These are phyloP conservation scores for Andrena flavipes DNA, from an alignment of 2,888 invertebrate genomes.

Conservation along the genomic window DNA sequence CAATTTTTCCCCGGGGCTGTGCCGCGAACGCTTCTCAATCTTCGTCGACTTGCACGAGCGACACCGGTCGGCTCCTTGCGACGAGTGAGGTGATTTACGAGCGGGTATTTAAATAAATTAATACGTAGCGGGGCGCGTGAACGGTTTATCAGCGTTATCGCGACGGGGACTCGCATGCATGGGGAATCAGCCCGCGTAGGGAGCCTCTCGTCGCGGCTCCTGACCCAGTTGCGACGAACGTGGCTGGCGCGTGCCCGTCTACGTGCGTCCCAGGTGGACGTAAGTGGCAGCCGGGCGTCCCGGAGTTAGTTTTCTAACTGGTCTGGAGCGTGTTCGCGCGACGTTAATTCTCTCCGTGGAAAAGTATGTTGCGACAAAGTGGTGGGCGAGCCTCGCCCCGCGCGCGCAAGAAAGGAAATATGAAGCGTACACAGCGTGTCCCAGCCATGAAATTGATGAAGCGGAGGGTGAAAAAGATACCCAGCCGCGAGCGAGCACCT, in stretches of 20 bases:
- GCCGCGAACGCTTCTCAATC: slow-evolving; percentile 24
- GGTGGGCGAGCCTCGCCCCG: background rate
- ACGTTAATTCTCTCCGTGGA: slow-evolving; percentile 65
- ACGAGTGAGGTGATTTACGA: slow-evolving; percentile 54
- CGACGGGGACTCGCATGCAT: slow-evolving; percentile 31
- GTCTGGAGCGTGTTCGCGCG: slow-evolving; percentile 59
- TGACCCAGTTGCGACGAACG: slow-evolving; percentile 41
- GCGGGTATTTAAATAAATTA: slow-evolving; percentile 58
- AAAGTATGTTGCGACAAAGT: slow-evolving; percentile 53
- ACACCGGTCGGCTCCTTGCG: slow-evolving; percentile 3
- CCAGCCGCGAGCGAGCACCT: background rate
- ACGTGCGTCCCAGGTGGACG: slow-evolving; percentile 55
- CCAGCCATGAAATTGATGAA: slow-evolving; percentile 62
- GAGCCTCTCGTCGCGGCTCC: background rate
- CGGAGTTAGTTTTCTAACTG: slow-evolving; percentile 30
- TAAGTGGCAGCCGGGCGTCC: slow-evolving; percentile 35
- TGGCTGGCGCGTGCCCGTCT: background rate
- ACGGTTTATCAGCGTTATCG: slow-evolving; percentile 39
- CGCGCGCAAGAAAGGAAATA: slow-evolving; percentile 49
- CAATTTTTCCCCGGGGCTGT: background rate
- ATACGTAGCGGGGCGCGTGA: slow-evolving; percentile 16
- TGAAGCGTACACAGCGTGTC: slow-evolving; percentile 47
- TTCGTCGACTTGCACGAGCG: slow-evolving; percentile 22
- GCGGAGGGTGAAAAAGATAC: slow-evolving; percentile 46
- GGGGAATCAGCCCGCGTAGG: slow-evolving; percentile 24